Conservation (phyloP, 1,140 invertebrate species). For the Musca domestica region DNA sequence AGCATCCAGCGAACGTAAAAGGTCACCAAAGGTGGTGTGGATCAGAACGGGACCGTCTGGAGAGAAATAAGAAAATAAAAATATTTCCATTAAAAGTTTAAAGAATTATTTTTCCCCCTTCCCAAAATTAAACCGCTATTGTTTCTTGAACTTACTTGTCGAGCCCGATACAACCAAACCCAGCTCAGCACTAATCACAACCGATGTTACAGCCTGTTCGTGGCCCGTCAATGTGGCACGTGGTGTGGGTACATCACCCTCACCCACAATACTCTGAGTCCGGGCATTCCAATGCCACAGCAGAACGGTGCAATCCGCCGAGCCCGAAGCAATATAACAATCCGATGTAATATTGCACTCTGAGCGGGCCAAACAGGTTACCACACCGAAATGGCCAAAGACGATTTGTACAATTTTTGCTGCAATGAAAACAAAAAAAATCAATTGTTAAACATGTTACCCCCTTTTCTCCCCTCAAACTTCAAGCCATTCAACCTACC, state of each 20-base stretch:
- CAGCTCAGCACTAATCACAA: conserved; percentile 95
- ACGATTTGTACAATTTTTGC: conserved; percentile 98
- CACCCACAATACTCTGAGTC: conserved; percentile 93
- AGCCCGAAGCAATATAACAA: conserved; percentile 97
- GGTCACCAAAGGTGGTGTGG: conserved; percentile 96
- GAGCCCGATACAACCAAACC: conserved; percentile 96
- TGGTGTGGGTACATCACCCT: conserved; percentile 91
- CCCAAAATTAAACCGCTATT: not conserved
- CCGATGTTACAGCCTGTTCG: conserved; percentile 89
- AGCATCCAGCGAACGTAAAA: conserved; percentile 86
- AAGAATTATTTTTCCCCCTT: not conserved
- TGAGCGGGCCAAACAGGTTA: conserved; percentile 93
- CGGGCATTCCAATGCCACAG: conserved; percentile 98
- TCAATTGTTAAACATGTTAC: not conserved
- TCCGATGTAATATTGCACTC: conserved; percentile 98
- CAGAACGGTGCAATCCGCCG: conserved; percentile 95
- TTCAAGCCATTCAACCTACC: conserved; percentile 62
- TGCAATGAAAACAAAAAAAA: conserved; percentile 53
- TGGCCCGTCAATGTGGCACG: conserved; percentile 95
- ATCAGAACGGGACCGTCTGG: conserved; percentile 92
- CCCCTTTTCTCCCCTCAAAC: too few species aligned
- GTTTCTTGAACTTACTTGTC: conserved; percentile 60
- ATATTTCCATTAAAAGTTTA: not conserved
- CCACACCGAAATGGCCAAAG: conserved; percentile 97
- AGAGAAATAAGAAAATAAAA: conserved; percentile 11